These are phyloP conservation scores for Trichogramma pretiosum DNA, from an alignment of 1,140 invertebrate species.

Conservation along the genomic window DNA sequence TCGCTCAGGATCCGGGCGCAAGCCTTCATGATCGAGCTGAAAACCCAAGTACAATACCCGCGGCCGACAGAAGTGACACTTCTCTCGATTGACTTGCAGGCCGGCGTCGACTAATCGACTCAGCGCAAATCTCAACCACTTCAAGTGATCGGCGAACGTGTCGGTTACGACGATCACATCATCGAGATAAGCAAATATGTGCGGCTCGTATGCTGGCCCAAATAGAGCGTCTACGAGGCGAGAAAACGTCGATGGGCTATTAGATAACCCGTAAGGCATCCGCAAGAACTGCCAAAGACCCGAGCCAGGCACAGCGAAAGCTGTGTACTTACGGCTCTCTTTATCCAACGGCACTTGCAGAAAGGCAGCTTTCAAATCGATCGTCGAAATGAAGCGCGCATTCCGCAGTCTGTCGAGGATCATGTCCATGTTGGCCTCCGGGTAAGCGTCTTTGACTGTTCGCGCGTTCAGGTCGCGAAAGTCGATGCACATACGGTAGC, in stretches of 20 bases:
- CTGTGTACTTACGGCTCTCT: not conserved
- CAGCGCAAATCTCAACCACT: not conserved
- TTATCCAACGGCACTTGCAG: not conserved
- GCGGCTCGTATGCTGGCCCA: not conserved
- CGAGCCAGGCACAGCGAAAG: not conserved
- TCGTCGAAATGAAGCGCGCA: too few relatives aligned
- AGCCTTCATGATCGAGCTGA: not conserved
- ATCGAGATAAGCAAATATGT: conserved; percentile 3
- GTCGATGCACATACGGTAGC: too few relatives aligned
- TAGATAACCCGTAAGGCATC: not conserved
- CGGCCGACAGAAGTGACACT: conserved; percentile 1
- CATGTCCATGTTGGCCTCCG: not conserved
- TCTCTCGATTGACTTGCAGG: not conserved
- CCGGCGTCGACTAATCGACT: not conserved
- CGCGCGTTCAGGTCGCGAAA: not conserved
- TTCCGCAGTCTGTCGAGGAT: conserved; percentile 9
- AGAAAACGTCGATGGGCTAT: not conserved
- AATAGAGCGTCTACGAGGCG: not conserved
- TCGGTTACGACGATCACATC: conserved; percentile 2
- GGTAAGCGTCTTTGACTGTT: not conserved
- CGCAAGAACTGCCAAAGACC: not conserved
- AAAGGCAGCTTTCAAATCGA: not conserved
- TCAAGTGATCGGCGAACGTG: conserved; percentile 1
- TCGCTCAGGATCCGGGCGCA: not conserved
- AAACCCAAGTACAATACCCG: not conserved